Conservation (phyloP, 2,797 vertebrate genomes). For the Anguilla anguilla region DNA sequence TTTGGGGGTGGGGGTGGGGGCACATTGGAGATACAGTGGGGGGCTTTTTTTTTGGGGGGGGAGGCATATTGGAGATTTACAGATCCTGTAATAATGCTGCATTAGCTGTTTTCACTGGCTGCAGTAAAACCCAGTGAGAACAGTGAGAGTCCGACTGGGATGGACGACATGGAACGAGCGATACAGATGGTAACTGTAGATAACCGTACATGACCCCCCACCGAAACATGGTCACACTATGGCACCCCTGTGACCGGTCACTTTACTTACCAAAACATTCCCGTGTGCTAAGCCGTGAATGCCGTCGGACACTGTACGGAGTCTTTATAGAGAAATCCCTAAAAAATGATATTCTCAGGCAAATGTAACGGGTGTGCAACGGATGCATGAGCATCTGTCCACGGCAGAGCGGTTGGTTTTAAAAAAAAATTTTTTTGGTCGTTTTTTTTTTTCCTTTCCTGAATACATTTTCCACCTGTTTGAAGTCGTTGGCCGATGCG, state of each 20-base stretch:
- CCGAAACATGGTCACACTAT: not conserved
- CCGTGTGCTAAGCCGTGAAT: not conserved
- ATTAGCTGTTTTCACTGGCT: not conserved
- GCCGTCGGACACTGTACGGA: not conserved
- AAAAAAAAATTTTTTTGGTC: constrained; percentile 35
- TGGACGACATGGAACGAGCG: not conserved
- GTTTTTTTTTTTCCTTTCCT: constrained; percentile 27
- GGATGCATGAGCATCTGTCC: not conserved
- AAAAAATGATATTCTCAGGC: not conserved
- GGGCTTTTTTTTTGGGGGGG: too few relatives aligned
- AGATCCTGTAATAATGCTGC: not conserved
- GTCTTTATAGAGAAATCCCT: not conserved
- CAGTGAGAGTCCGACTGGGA: not conserved
- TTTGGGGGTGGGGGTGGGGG: too few relatives aligned
- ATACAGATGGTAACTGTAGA: not conserved
- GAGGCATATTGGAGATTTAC: too few relatives aligned
- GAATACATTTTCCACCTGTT: constrained; percentile 71
- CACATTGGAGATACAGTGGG: too few relatives aligned
- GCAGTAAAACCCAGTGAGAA: not conserved
- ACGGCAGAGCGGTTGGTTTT: constrained; percentile 6
- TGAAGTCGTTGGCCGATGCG: constrained; percentile 65
- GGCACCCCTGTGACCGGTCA: not conserved
- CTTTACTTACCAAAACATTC: not conserved
- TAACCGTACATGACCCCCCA: not conserved
- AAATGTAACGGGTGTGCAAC: not conserved